Conservation (phyloP, 2,797 vertebrate species). For the Myoxocephalus aenaeus region DNA sequence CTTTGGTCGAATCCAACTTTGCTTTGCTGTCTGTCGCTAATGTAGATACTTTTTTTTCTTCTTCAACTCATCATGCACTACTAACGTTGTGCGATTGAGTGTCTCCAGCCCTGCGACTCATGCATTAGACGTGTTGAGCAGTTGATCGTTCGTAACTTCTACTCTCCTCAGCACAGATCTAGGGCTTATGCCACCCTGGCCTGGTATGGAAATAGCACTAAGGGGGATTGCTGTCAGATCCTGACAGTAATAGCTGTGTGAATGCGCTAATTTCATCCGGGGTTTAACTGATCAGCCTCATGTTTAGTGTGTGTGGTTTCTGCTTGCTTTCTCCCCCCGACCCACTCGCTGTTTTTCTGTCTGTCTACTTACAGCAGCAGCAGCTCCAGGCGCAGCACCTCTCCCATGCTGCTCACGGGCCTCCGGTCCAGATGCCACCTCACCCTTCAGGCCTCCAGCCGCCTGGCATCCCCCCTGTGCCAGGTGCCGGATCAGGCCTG, state of each 20-base stretch:
- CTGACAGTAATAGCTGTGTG: slow-evolving; percentile 71
- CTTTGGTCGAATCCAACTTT: slow-evolving; percentile 25
- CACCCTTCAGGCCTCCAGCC: slow-evolving; percentile 94
- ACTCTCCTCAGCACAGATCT: slow-evolving; percentile 53
- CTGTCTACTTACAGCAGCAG: slow-evolving; percentile 83
- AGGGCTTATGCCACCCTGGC: slow-evolving; percentile 54
- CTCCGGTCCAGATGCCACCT: slow-evolving; percentile 91
- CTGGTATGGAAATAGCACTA: slow-evolving; percentile 60
- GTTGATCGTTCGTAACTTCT: slow-evolving; percentile 44
- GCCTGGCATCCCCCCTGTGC: slow-evolving; percentile 90
- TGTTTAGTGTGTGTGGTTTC: slow-evolving; percentile 61
- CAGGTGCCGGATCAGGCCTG: slow-evolving; percentile 89
- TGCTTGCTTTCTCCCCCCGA: slow-evolving; percentile 70
- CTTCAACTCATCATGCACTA: background rate
- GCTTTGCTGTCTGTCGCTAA: slow-evolving; percentile 18
- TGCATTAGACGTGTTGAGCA: slow-evolving; percentile 45
- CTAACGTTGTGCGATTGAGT: slow-evolving; percentile 24
- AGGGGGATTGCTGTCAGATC: slow-evolving; percentile 50
- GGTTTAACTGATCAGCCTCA: slow-evolving; percentile 62
- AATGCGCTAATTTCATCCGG: slow-evolving; percentile 68
- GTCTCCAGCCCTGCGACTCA: slow-evolving; percentile 2
- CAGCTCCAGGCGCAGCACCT: slow-evolving; percentile 96
- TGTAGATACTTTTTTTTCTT: background rate
- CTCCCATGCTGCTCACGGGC: slow-evolving; percentile 93
- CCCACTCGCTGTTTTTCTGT: slow-evolving; percentile 80